phyloP scores from a whole-genome alignment of 1,140 invertebrate species.

The Drosophila baimaii region DNA sequence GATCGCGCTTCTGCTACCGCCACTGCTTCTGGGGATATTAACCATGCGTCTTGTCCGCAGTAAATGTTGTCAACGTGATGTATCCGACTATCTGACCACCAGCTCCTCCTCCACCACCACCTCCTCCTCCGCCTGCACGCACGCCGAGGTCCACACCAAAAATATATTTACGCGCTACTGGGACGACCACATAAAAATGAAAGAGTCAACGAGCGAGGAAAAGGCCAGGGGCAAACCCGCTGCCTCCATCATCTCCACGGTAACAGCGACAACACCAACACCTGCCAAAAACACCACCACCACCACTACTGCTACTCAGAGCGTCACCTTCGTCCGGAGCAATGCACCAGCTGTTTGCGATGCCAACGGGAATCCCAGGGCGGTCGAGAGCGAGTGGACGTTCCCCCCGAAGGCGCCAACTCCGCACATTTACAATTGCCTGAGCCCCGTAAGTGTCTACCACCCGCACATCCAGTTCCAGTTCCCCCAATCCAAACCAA shows the following conservation, averaged over 20 bases:
- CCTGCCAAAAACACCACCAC: constrained; percentile 42
- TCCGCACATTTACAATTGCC: constrained; percentile 90
- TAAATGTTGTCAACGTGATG: constrained; percentile 92
- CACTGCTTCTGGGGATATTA: constrained; percentile 91
- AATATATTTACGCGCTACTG: constrained; percentile 76
- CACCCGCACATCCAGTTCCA: constrained; percentile 30
- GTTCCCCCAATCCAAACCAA: not conserved
- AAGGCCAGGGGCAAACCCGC: constrained; percentile 41
- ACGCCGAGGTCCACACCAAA: constrained; percentile 86
- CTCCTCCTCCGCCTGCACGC: constrained; percentile 84
- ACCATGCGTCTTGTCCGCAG: constrained; percentile 94
- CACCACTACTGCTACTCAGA: constrained; percentile 35
- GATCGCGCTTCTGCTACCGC: constrained; percentile 86
- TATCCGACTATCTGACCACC: constrained; percentile 86
- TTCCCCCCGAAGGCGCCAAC: constrained; percentile 90
- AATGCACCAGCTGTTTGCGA: constrained; percentile 37
- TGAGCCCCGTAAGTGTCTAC: constrained; percentile 88
- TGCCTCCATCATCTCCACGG: not conserved
- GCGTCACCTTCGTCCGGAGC: constrained; percentile 65
- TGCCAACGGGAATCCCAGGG: constrained; percentile 39
- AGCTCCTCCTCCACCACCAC: constrained; percentile 79
- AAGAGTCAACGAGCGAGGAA: constrained; percentile 33
- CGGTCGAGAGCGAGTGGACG: constrained; percentile 87
- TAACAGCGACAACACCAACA: constrained; percentile 11
- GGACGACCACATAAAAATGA: constrained; percentile 55